phyloP scores from a whole-genome alignment of 2,113 vertebrate genomes.

The Tragelaphus buxtoni region DNA sequence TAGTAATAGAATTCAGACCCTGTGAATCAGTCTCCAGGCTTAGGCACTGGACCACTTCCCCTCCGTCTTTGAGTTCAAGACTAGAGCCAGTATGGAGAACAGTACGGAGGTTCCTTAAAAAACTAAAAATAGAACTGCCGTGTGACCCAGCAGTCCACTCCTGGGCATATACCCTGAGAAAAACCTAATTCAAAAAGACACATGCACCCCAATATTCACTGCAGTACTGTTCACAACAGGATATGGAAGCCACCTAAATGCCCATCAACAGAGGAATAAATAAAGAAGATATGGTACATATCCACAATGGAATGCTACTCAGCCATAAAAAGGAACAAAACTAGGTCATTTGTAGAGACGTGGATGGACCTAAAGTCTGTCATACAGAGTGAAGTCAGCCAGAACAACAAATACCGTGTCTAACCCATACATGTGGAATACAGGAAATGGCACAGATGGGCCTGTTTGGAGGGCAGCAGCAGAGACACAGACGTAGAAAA shows the following conservation, averaged over 20 bases:
- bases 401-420: not conserved
- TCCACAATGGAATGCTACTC: accelerated
- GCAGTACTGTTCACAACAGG: not conserved
- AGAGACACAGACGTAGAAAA: not conserved
- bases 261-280: not conserved
- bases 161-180: not conserved
- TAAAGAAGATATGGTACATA: accelerated
- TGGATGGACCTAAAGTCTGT: not conserved
- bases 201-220: not conserved
- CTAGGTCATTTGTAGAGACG: not conserved
- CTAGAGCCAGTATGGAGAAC: not conserved
- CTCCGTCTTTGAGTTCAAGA: not conserved
- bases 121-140: not conserved
- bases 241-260: not conserved
- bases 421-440: not conserved
- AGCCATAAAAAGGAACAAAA: not conserved
- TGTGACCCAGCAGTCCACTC: not conserved
- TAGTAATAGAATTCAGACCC: not conserved
- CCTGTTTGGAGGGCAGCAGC: not conserved
- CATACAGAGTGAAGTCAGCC: not conserved
- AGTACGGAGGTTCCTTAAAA: not conserved
- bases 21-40: accelerated
- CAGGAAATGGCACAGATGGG: not conserved
- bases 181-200: not conserved
- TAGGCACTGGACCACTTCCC: accelerated